Conservation (phyloP, 2,113 vertebrate genomes). For the Cynocephalus volans region DNA sequence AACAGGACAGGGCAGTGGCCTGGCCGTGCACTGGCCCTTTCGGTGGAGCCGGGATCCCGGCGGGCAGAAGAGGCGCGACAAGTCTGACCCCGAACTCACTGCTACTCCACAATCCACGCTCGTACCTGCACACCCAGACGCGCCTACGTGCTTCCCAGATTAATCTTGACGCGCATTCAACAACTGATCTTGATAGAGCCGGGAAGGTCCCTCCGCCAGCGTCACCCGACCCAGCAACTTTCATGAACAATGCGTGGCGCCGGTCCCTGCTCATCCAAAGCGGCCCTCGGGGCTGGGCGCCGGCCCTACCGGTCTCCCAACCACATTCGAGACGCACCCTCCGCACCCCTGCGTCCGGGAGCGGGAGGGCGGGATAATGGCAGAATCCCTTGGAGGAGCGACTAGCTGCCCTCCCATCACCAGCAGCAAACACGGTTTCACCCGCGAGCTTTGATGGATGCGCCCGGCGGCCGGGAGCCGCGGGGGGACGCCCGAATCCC, state of each 20-base stretch:
- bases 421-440: not conserved
- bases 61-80: not conserved
- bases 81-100: not conserved
- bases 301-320: not conserved
- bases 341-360: not conserved
- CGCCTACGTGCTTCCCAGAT: not conserved
- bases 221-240: not conserved
- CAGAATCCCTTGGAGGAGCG: not conserved
- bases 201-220: fast-evolving
- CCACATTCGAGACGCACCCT: not conserved
- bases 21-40: not conserved
- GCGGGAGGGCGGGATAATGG: not conserved
- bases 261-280: not conserved
- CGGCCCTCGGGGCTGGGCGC: not conserved
- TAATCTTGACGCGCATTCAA: not conserved
- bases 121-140: too few species aligned
- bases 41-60: not conserved
- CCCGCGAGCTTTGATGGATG: not conserved
- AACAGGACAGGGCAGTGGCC: fast-evolving
- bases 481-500: not conserved
- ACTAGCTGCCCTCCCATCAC: not conserved
- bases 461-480: fast-evolving
- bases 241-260: fast-evolving
- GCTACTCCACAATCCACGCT: not conserved
- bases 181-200: not conserved